Base-by-base conservation (phyloP, 1,140 invertebrate genomes). In the Saccostrea cuccullata region DNA sequence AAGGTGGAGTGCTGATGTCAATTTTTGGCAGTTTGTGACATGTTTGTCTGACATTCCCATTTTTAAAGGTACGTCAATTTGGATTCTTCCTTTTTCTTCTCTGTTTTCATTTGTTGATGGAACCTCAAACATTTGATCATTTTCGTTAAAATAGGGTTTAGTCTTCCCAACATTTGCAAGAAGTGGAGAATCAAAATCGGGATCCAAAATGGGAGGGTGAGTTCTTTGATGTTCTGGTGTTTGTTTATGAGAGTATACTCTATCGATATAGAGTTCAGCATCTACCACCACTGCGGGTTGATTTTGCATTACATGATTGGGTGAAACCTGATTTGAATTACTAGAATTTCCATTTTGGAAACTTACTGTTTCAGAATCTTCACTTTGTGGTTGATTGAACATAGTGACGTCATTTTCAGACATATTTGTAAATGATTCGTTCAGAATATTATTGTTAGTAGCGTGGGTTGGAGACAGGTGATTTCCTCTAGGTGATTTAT, bases 321-420 rank as follows among this genome's bases (percentile, higher is more conserved):
- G 67, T 8, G 67, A 86, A 17, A 89, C 60, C 3, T 77, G 70
- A 77, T 30, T 77, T 60, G 82, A 73, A n/a, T 85, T 88, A 26
- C 55, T n/a, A n/a, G 56, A 55, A 83, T 70, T 88, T 55, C 47
- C 55, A 36, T 85, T 87, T 58, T 90, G 86, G 77, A 89, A 82
- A 89, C 91, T 90, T 83, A 89, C 84, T 89, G 90, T 92, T 87
- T 91, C 91, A 13, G 88, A 90, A 40, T 91, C 90, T 58, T 92
- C 91, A 12, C 82, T 87, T 36, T 77, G 70, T 26, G 91, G 90
- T 55, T 92, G 90, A 73, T 90, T 90, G 11, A 92, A 85, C 64
- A 89, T 90, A 11, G 89, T 85, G 26, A 86, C 89, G 4, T 92
- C 91, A 17, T 87, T 90, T 17, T 77, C 89, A 26, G 89, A 90